These are phyloP conservation scores for Carassius carassius DNA, from an alignment of 2,113 vertebrate genomes.

Conservation along the genomic window DNA sequence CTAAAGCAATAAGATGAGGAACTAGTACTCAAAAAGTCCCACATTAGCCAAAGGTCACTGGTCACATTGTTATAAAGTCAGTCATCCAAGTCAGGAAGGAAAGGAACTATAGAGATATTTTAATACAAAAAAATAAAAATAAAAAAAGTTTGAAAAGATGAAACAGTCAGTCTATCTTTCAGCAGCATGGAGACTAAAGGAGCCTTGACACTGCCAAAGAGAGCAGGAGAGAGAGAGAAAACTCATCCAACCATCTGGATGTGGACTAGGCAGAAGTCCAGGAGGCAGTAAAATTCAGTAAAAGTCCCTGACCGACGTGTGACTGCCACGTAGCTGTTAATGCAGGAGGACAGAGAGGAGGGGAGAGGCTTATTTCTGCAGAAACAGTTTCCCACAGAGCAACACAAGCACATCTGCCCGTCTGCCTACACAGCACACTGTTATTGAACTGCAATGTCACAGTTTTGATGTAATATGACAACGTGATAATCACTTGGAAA, in stretches of 20 bases:
- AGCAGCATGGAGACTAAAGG: constrained; percentile 2
- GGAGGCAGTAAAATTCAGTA: constrained; percentile 66
- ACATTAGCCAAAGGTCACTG: background rate
- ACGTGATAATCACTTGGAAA: background rate
- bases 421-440: constrained; percentile 18
- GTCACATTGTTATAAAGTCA: background rate
- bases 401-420: constrained; percentile 23
- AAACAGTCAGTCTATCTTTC: constrained; percentile 8
- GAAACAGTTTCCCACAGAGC: constrained; percentile 46
- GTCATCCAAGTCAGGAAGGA: background rate
- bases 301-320: constrained; percentile 61
- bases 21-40: background rate
- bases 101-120: background rate
- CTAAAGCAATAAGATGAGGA: background rate
- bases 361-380: constrained; percentile 18
- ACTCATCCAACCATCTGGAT: constrained; percentile 65
- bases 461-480: background rate
- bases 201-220: background rate
- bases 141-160: background rate
- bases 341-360: constrained; percentile 36
- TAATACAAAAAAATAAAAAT: background rate
- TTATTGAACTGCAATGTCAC: background rate
- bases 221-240: background rate
- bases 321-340: constrained; percentile 67
- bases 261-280: constrained; percentile 69